Percentiles rank a stretch among this genome's conserved stretches.
Conservation (phyloP, 1,140 invertebrate species). For the Trachymyrmex septentrionalis region DNA sequence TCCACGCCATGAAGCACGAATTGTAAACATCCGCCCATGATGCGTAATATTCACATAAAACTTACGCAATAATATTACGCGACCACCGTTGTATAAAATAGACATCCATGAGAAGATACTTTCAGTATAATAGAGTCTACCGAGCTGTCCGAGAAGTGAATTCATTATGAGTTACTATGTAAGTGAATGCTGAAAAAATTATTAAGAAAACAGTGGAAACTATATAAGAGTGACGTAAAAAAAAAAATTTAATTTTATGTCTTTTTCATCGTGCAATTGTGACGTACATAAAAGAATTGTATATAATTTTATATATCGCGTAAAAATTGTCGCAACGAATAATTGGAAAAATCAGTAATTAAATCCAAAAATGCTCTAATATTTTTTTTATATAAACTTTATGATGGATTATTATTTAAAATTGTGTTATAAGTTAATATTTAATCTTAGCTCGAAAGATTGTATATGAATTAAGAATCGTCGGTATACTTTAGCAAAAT, state of each 20-base stretch:
- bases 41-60: slow-evolving; percentile 75
- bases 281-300: neutral
- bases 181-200: slow-evolving; percentile 38
- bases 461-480: neutral
- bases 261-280: neutral
- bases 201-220: neutral
- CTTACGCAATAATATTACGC: slow-evolving; percentile 75
- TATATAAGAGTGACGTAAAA: neutral
- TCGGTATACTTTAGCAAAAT: neutral
- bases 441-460: neutral
- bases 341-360: neutral
- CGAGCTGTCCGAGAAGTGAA: slow-evolving; percentile 9
- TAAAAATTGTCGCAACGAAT: neutral
- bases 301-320: too few relatives aligned
- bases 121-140: slow-evolving; percentile 57
- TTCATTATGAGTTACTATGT: slow-evolving; percentile 66
- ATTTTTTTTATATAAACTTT: neutral
- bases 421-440: neutral
- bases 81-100: slow-evolving; percentile 77
- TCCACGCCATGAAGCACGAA: slow-evolving; percentile 71
- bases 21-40: slow-evolving; percentile 80
- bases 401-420: neutral
- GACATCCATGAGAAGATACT: slow-evolving; percentile 55
- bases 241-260: neutral
- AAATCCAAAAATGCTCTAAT: neutral